These are phyloP conservation scores for Chaenocephalus aceratus DNA, from an alignment of 2,113 vertebrate species.

Conservation along the genomic window DNA sequence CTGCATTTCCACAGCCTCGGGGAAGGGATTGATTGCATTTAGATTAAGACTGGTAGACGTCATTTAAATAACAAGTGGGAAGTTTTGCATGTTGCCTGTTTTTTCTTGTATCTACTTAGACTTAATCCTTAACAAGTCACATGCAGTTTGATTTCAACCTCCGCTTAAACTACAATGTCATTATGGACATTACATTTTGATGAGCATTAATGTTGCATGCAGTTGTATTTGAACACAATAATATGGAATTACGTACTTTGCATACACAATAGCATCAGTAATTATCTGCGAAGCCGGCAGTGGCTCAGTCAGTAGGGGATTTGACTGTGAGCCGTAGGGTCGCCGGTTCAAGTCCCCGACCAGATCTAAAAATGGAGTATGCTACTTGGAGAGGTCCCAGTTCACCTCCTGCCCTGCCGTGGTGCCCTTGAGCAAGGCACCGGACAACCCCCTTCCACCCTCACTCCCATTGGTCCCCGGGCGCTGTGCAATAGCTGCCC, in stretches of 20 bases:
- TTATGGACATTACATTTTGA: slow-evolving; percentile 1
- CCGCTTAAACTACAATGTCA: neutral
- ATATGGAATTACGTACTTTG: neutral
- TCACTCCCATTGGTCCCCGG: too few species aligned
- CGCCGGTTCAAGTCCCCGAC: too few species aligned
- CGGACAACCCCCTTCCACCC: too few species aligned
- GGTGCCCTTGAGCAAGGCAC: too few species aligned
- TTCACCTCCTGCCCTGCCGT: too few species aligned
- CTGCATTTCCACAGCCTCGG: slow-evolving; percentile 34
- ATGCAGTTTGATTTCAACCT: neutral
- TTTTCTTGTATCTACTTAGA: slow-evolving; percentile 1
- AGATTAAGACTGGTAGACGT: slow-evolving; percentile 28
- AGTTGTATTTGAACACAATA: neutral
- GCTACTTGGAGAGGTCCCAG: too few species aligned
- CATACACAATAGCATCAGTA: neutral
- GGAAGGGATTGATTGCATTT: slow-evolving; percentile 27
- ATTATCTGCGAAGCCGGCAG: too few species aligned
- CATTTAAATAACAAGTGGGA: slow-evolving; percentile 29
- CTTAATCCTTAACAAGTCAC: neutral
- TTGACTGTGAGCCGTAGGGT: too few species aligned
- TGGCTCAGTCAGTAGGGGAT: too few species aligned
- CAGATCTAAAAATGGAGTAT: too few species aligned
- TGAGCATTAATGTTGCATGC: neutral
- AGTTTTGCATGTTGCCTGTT: slow-evolving; percentile 12
- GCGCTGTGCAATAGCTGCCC: too few species aligned